A percentile compares a stretch with the other conserved stretches of the same genome.
Conservation (phyloP, 2,797 vertebrate genomes). For the Vultur gryphus region DNA sequence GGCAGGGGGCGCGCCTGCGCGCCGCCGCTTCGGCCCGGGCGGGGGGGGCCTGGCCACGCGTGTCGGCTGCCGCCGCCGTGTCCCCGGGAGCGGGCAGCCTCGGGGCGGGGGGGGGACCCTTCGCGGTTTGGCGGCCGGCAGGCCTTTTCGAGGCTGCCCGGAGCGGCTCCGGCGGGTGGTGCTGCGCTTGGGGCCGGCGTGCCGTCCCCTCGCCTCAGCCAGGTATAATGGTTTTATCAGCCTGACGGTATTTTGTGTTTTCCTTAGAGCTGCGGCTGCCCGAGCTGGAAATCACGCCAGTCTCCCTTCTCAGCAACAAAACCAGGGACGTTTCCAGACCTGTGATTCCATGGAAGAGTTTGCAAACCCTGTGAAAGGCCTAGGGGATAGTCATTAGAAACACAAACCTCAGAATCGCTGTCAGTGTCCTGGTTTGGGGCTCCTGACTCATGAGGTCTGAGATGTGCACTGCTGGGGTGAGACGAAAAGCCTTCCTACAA, state of each 20-base stretch:
- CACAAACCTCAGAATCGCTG: too few relatives aligned
- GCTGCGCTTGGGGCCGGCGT: neutral
- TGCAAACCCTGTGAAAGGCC: neutral
- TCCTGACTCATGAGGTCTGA: rapidly evolving
- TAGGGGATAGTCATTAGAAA: too few relatives aligned
- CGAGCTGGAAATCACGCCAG: neutral
- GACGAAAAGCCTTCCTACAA: neutral
- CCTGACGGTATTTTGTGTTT: neutral
- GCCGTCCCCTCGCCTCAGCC: neutral
- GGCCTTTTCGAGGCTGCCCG: neutral
- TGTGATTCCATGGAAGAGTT: neutral
- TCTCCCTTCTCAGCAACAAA: neutral
- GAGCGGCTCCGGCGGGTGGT: neutral
- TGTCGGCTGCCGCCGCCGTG: neutral
- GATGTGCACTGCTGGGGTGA: neutral
- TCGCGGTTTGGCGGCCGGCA: neutral
- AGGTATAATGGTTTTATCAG: neutral
- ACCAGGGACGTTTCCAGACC: neutral
- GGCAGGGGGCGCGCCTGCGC: neutral
- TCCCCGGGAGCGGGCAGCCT: too few relatives aligned
- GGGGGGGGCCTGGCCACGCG: neutral
- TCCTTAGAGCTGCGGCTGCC: neutral
- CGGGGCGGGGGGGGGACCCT: too few relatives aligned
- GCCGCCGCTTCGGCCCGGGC: too few relatives aligned
- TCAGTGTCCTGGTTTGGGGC: neutral